Evolutionary conservation across 2,888 invertebrate species (phyloP), one percentile per base, ranked within the genome.

Genomic region (Steinernema scapterisci): DNA sequence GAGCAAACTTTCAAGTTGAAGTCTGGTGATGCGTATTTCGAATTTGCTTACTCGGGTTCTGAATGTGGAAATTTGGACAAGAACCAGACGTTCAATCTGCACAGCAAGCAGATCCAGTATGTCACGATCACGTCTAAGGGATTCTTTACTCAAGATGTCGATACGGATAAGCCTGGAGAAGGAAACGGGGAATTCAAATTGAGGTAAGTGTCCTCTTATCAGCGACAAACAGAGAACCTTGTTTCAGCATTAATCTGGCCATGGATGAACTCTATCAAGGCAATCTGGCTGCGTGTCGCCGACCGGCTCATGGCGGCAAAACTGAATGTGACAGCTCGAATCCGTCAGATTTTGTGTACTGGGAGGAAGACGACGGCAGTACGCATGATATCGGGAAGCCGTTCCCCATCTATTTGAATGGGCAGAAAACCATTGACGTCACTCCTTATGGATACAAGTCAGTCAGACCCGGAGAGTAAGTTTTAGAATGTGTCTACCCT

Each of bases 321-420:
- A 52, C 78, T 45, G 78, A 79, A 11, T 86, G 86, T 74, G 78
- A 85, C 56, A 84, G 85, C 16, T 75, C 75, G 52, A 74, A 75
- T 1, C 82, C 83, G 19, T 75, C 82, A 11, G 85, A 86, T 71
- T 86, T 86, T 74, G 84, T 84, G 71, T 84, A 74, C 71, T 85
- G 81, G 83, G 79, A 84, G 70, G 75, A 77, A 19, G 79, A 81
- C 75, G 80, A 81, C 38, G 52, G 56, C 23, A 51, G 63, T 21
- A 70, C 48, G 9, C 19, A 46, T 31, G 75, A 73, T 23, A 70
- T 63, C 31, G 25, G 38, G 1, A 16, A 31, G 1, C 75, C 31
- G 0, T 27, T 25, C 52, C 45, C 70, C 21, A 45, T 70, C 19
- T 5, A 27, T 0, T 11, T 73, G 13, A 19, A 46, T 21, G 54